Conservation (phyloP, 1,140 invertebrate genomes). For the Onthophagus taurus region DNA sequence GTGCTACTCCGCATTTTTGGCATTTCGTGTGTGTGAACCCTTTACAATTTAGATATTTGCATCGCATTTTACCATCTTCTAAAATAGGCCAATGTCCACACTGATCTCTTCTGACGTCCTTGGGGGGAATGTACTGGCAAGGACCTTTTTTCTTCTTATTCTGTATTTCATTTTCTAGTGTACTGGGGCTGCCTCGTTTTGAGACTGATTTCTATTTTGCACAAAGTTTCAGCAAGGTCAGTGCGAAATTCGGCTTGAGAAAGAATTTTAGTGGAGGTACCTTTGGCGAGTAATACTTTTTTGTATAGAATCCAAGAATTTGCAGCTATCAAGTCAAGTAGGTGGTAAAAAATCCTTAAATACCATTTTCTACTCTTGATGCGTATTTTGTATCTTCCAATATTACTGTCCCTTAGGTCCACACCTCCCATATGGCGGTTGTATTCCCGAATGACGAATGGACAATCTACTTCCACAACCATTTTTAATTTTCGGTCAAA, state of each 20-base stretch:
- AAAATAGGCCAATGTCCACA: slow-evolving; percentile 1
- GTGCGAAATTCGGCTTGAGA: slow-evolving; percentile 16
- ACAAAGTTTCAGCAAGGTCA: slow-evolving; percentile 16
- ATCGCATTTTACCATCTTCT: slow-evolving; percentile 13
- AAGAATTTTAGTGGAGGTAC: background rate
- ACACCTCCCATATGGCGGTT: slow-evolving; percentile 21
- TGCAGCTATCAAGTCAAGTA: slow-evolving; percentile 22
- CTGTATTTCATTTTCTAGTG: slow-evolving; percentile 15
- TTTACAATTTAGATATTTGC: slow-evolving; percentile 29
- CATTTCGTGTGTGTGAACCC: slow-evolving; percentile 24
- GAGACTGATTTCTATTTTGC: background rate
- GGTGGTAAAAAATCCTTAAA: slow-evolving; percentile 27
- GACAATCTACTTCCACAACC: slow-evolving; percentile 1
- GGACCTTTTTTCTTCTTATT: slow-evolving; percentile 25
- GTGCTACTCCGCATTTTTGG: slow-evolving; percentile 24
- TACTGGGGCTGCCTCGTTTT: slow-evolving; percentile 9
- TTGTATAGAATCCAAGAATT: slow-evolving; percentile 24
- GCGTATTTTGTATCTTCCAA: slow-evolving; percentile 37
- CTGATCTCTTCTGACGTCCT: slow-evolving; percentile 25
- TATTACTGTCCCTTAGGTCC: slow-evolving; percentile 38
- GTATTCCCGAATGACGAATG: slow-evolving; percentile 2
- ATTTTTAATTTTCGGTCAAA: slow-evolving; percentile 9
- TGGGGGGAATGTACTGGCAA: slow-evolving; percentile 22
- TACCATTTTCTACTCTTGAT: slow-evolving; percentile 34
- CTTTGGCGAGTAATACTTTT: background rate